Conservation (phyloP, 2,888 invertebrate genomes). For the Trisateles emortualis region DNA sequence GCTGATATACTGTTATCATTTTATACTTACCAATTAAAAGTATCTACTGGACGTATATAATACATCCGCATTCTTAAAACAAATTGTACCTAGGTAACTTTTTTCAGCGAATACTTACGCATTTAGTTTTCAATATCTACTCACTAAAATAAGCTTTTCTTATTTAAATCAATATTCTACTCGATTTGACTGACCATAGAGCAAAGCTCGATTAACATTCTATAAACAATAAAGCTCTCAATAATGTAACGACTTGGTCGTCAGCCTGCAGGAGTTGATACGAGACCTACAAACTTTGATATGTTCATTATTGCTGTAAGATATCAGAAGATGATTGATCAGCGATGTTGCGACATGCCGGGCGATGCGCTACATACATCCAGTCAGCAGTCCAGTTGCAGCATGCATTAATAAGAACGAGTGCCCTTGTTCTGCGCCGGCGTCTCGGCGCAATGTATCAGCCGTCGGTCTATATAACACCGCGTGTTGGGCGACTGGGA, state of each 20-base stretch:
- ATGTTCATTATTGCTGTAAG: conserved; percentile 79
- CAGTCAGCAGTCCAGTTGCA: conserved; percentile 55
- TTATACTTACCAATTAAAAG: conserved; percentile 8
- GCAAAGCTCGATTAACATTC: conserved; percentile 61
- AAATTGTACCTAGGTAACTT: neutral
- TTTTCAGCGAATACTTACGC: neutral
- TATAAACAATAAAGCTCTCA: conserved; percentile 60
- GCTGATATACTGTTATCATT: conserved; percentile 3
- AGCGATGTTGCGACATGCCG: conserved; percentile 71
- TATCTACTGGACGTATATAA: neutral
- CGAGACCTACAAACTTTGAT: conserved; percentile 72
- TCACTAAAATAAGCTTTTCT: neutral
- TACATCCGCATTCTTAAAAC: neutral
- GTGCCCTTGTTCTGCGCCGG: conserved; percentile 52
- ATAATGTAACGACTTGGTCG: conserved; percentile 76
- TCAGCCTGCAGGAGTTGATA: conserved; percentile 57
- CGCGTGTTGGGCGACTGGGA: conserved; percentile 75
- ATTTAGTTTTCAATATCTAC: neutral
- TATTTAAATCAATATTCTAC: conserved; percentile 4
- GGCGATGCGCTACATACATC: conserved; percentile 67
- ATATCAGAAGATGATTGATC: conserved; percentile 49
- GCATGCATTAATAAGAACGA: conserved; percentile 54
- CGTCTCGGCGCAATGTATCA: conserved; percentile 22
- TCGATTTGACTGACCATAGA: conserved; percentile 31
- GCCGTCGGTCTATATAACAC: conserved; percentile 78